phyloP scores from a whole-genome alignment of 2,888 invertebrate genomes.

The Drosophila nr. fundita region DNA sequence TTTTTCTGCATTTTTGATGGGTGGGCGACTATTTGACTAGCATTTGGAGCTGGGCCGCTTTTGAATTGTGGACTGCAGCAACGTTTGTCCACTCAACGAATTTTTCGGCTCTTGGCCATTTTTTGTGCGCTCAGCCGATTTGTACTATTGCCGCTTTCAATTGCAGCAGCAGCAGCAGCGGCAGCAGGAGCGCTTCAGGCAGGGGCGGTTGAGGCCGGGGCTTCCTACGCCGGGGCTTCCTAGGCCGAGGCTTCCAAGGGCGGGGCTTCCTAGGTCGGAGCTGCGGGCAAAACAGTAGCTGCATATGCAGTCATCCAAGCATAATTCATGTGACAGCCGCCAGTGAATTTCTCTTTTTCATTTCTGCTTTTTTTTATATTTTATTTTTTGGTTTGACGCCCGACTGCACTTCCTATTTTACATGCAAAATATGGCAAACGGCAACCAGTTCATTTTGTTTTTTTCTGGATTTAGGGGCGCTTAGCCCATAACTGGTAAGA shows the following conservation, averaged over 20 bases:
- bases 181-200: background rate
- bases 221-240: background rate
- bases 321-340: slow-evolving; percentile 73
- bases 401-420: slow-evolving; percentile 69
- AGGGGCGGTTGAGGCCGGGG: background rate
- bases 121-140: slow-evolving; percentile 47
- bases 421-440: slow-evolving; percentile 62
- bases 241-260: background rate
- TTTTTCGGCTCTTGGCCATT: slow-evolving; percentile 38
- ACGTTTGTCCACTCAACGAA: slow-evolving; percentile 40
- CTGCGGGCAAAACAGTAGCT: slow-evolving; percentile 22
- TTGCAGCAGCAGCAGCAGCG: background rate
- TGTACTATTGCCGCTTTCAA: slow-evolving; percentile 45
- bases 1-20: slow-evolving; percentile 7
- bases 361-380: slow-evolving; percentile 12
- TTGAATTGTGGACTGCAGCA: slow-evolving; percentile 76
- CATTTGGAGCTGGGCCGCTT: slow-evolving; percentile 17
- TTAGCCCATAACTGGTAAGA: slow-evolving; percentile 20
- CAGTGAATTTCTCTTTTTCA: slow-evolving; percentile 20
- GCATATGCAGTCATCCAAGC: slow-evolving; percentile 59
- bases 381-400: slow-evolving; percentile 14
- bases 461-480: slow-evolving; percentile 7
- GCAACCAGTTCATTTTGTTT: background rate
- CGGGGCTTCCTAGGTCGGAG: background rate
- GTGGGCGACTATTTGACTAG: slow-evolving; percentile 11